Base-by-base conservation (phyloP, 2,113 vertebrate genomes). In the Budorcas taxicolor region DNA sequence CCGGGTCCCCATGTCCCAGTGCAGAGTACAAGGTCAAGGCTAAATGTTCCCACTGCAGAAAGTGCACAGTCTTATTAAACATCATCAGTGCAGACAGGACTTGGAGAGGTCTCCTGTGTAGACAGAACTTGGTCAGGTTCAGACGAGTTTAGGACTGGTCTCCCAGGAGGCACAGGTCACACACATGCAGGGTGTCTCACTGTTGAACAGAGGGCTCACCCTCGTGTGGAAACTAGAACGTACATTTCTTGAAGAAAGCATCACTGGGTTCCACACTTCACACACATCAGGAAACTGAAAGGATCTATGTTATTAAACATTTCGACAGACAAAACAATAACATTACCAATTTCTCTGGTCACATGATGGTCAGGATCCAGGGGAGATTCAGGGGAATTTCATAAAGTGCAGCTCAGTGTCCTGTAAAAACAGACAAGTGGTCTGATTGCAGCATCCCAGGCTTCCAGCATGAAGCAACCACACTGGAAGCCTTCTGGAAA, bases 1-100 rank as follows among this genome's bases (percentile, higher is more conserved):
- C 60, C 60, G 0, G 15, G 31, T 17, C 62, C 7, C 31, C 31
- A 64, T 1, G 14, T 64, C 60, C 31, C 15, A 16, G 31, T 33
- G 31, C 60, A 33, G 6, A 62, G 3, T 7, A 62, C 60, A 33
- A 15, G 31, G 62, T 64, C 62, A 64, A 31, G 15, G 1, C 14
- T 64, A 8, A 33, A 33, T 8, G 31, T 33, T 16, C 60, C 7
- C 60, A 64, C 15, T 2, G 14, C 60, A 33, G 60, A 64, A 64
- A 33, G 14, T 1, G 0, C 31, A 3, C 0, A 1, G 15, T 64
- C 62, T 64, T 7, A 2, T 33, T 64, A 33, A 17, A 8, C 3
- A 33, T 7, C 31, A 64, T 64, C 62, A 3, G 3, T 64, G 31
- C 33, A 4, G 31, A 64, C 15, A 64, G 31, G 31, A 33, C 31